A percentile compares a stretch with the other conserved stretches of the same genome.
These are phyloP conservation scores for Chelidonichthys spinosus DNA, from an alignment of 2,797 vertebrate genomes.

Conservation along the genomic window DNA sequence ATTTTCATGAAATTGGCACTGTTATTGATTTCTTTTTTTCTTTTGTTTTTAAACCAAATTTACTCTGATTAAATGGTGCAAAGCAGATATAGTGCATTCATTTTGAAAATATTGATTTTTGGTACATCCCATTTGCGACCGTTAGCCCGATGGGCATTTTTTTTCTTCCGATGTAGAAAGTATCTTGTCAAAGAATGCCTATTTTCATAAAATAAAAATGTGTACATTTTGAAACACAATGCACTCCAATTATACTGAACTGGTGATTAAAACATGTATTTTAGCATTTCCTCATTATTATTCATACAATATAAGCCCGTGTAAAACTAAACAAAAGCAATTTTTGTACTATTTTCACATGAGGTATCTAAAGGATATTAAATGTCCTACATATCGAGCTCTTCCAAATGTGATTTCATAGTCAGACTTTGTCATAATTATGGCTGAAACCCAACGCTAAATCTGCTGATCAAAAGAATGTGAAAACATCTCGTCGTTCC, in stretches of 20 bases:
- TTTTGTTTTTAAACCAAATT: too few species aligned
- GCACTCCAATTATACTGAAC: background rate
- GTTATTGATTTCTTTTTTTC: too few species aligned
- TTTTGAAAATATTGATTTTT: background rate
- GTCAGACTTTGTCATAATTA: constrained; percentile 37
- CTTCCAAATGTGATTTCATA: constrained; percentile 5
- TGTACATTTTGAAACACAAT: background rate
- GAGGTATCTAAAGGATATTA: constrained; percentile 6
- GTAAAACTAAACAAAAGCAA: background rate
- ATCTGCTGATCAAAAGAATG: constrained; percentile 44
- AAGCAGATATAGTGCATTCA: background rate
- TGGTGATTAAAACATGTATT: background rate
- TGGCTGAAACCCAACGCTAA: constrained; percentile 4
- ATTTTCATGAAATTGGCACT: too few species aligned
- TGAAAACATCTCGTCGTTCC: constrained; percentile 14
- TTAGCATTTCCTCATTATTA: background rate
- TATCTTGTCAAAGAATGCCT: background rate
- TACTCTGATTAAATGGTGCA: background rate
- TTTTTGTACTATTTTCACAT: constrained; percentile 1
- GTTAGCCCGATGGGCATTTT: background rate
- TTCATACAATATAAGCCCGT: background rate
- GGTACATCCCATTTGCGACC: background rate
- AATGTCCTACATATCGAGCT: constrained; percentile 25
- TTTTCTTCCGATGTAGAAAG: background rate
- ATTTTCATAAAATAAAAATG: background rate